Conservation (phyloP, 2,113 vertebrate species). For the Thinocorus orbignyianus region DNA sequence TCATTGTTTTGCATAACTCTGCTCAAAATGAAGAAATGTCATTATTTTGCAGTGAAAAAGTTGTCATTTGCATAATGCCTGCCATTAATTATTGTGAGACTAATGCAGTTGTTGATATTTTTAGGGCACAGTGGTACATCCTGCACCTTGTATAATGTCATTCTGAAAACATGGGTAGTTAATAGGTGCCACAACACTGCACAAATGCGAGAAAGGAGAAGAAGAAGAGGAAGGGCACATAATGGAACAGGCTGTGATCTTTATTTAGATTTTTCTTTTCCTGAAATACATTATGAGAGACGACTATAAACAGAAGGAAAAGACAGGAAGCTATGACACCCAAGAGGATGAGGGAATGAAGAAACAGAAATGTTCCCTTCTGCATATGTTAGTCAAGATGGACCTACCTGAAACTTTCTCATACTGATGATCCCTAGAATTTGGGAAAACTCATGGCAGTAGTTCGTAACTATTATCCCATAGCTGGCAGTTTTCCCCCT, state of each 20-base stretch:
- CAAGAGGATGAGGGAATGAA: conserved; percentile 57
- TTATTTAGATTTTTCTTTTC: conserved; percentile 74
- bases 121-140: conserved; percentile 84
- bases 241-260: conserved; percentile 76
- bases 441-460: neutral
- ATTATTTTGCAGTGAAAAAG: conserved; percentile 86
- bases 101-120: conserved; percentile 88
- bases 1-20: conserved; percentile 87
- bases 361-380: neutral
- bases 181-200: conserved; percentile 82
- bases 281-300: conserved; percentile 73
- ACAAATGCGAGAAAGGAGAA: conserved; percentile 70
- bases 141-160: conserved; percentile 85
- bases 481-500: neutral
- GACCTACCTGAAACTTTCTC: neutral
- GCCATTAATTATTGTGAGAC: conserved; percentile 87
- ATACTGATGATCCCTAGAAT: neutral
- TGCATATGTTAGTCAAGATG: neutral
- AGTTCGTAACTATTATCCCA: neutral
- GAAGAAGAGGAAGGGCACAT: conserved; percentile 72
- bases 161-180: conserved; percentile 81
- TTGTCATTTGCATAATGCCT: conserved; percentile 89
- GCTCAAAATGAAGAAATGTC: conserved; percentile 88
- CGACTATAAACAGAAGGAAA: conserved; percentile 73
- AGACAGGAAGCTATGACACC: conserved; percentile 71